Evolutionary conservation across 2,888 invertebrate genomes (phyloP), one percentile per base, ranked within the genome.

Genomic region (Timandra comae): DNA sequence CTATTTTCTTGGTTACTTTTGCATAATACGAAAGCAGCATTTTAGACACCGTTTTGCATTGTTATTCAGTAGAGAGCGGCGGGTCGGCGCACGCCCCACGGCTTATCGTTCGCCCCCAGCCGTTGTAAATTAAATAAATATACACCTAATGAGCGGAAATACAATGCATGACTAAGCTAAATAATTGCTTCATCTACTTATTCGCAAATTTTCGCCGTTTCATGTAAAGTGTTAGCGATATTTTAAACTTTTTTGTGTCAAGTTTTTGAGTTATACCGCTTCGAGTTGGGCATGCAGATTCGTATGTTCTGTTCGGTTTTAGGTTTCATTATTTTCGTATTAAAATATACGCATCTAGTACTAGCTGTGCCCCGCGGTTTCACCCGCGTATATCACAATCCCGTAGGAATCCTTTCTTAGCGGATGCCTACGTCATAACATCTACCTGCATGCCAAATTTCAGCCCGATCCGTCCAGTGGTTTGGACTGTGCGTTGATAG

Each of bases 51-150:
- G 57, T 53, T 57, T 63, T 68, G 70, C 75, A 85, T 85, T 85
- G 81, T 81, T 84, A 85, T 85, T 85, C 85, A 77, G 79, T 64
- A 63, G 64, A 57, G 74, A 77, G 53, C 62, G 76, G 64, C 70
- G 62, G 58, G 61, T 66, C 56, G 73, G 77, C 74, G 73, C 82
- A 77, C 82, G 80, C 82, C 64, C 64, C 73, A 50, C 61, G 70
- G 82, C 85, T 84, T 85, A 85, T 85, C 84, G 80, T 65, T 68
- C 56, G 62, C 65, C 68, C 74, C 73, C 84, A 84, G 82, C 72
- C 80, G 72, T 73, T 79, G 81, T 81, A 82, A 84, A 85, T 85
- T 82, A 84, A 84, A 84, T 84, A 84, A 84, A 84, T 82, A 82
- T 77, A 80, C 80, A 78, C 67, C 75, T 84, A 84, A 85, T 85